Base-by-base conservation (phyloP, 1,140 invertebrate species). In the Antheraea mylitta region DNA sequence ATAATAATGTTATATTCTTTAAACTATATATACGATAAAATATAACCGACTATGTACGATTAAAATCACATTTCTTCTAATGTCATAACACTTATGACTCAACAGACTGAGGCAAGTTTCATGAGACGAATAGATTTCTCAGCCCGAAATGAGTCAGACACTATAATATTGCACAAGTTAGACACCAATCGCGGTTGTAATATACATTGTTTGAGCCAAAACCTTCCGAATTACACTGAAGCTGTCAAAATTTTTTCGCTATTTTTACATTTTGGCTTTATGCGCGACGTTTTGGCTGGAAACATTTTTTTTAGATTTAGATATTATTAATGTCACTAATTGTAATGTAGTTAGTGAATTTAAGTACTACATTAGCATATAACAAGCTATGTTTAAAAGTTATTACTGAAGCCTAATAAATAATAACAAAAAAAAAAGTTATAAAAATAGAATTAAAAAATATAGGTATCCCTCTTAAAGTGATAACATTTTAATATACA, bases 1-100 rank as follows among this genome's bases (percentile, higher is more conserved):
- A 53, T 53, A 53, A 16, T 53, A 53, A 42, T 42, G 11, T 42
- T 42, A 10, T 42, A 10, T 42, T 42, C 77, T 78, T 85, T 80
- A 81, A 85, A 83, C 66, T 73, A 81, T 78, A 78, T 85, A 85
- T 86, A 79, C 80, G 79, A 85, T 82, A 86, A 86, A 87, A 87
- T 88, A 76, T 79, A 88, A 82, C 77, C 81, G 85, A 85, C 86
- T 87, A 89, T 91, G 82, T 81, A 81, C 77, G 81, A 13, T 53
- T 89, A 87, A 85, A 90, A 91, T 91, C 89, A 91, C 89, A 91
- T 85, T 91, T 89, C 72, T 81, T 86, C 87, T 90, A 91, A 86
- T 89, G 69, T 45, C 16, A 53, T 53, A 65, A 65, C 61, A 63
- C 61, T 63, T 63, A 36, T 16, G 30, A 37, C 61, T 11, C 11